Evolutionary conservation across 2,888 invertebrate genomes (phyloP).

Genomic region (Mimumesa dahlbomi): DNA sequence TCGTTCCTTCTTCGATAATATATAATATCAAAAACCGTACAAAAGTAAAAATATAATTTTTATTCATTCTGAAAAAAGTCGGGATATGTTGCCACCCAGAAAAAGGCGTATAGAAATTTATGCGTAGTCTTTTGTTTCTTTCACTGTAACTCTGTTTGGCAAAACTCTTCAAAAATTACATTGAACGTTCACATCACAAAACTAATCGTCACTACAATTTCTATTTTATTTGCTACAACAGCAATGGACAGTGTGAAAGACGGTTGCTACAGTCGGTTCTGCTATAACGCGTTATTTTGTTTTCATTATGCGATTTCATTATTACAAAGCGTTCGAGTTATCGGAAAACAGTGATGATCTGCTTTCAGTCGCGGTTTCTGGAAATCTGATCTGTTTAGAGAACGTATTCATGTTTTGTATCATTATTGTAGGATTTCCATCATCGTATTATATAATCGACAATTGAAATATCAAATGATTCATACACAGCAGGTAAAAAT

Average conservation of each 20-base stretch:
- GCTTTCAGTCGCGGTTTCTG: too few species aligned
- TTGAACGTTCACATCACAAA: slow-evolving; percentile 17
- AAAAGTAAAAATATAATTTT: slow-evolving; percentile 68
- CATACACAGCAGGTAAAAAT: too few species aligned
- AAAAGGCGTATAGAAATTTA: slow-evolving; percentile 37
- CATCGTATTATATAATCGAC: too few species aligned
- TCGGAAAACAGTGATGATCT: too few species aligned
- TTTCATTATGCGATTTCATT: slow-evolving; percentile 1
- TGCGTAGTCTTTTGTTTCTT: slow-evolving; percentile 27
- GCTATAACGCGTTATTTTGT: slow-evolving; percentile 26
- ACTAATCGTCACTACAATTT: slow-evolving; percentile 14
- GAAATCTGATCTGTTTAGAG: neutral
- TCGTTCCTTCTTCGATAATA: slow-evolving; percentile 38
- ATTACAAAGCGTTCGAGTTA: too few species aligned
- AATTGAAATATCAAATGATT: too few species aligned
- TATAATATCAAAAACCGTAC: slow-evolving; percentile 67
- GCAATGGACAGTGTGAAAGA: slow-evolving; percentile 24
- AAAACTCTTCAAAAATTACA: slow-evolving; percentile 34
- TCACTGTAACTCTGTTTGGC: slow-evolving; percentile 36
- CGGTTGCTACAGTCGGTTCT: slow-evolving; percentile 8
- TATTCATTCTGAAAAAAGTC: slow-evolving; percentile 48
- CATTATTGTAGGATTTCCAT: too few species aligned
- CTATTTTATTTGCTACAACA: slow-evolving; percentile 7
- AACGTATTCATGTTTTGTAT: too few species aligned
- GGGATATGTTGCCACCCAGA: slow-evolving; percentile 49